phyloP scores from a whole-genome alignment of 2,888 invertebrate species.

The Marasmarcha lunaedactyla region DNA sequence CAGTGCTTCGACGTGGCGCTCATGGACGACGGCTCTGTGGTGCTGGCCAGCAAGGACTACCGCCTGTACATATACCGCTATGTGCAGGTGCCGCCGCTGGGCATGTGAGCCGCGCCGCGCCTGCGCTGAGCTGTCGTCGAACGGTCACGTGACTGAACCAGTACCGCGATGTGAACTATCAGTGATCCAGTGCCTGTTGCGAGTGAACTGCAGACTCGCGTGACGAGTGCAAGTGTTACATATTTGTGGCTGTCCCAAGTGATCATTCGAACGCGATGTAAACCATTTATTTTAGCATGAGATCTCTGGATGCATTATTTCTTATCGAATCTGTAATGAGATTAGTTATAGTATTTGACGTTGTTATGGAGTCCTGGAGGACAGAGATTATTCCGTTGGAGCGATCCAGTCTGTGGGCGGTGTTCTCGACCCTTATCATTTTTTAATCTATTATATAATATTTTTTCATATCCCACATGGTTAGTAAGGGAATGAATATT shows the following conservation, averaged over 20 bases:
- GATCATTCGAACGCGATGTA: constrained; percentile 45
- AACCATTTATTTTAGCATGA: constrained; percentile 45
- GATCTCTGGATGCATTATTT: constrained; percentile 62
- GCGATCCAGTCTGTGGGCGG: constrained; percentile 49
- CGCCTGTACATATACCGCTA: constrained; percentile 99
- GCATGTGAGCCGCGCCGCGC: constrained; percentile 73
- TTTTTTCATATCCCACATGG: constrained; percentile 69
- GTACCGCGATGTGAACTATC: constrained; percentile 18
- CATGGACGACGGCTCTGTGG: constrained; percentile 98
- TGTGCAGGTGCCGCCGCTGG: constrained; percentile 92
- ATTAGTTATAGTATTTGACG: constrained; percentile 68
- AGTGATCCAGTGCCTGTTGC: constrained; percentile 32
- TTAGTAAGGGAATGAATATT: constrained; percentile 71
- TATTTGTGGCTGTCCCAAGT: constrained; percentile 56
- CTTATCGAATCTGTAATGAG: constrained; percentile 65
- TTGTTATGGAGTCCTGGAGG: constrained; percentile 67
- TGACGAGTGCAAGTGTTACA: constrained; percentile 47
- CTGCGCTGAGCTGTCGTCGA: too few relatives aligned
- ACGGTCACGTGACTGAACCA: too few relatives aligned
- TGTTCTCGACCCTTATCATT: constrained; percentile 67
- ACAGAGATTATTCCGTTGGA: constrained; percentile 63
- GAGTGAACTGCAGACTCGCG: constrained; percentile 30
- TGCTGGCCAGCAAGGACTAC: constrained; percentile 99
- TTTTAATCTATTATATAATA: constrained; percentile 69
- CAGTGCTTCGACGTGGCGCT: constrained; percentile 99